phyloP scores from a whole-genome alignment of 2,113 vertebrate genomes.

The Ceuthmochares aereus region DNA sequence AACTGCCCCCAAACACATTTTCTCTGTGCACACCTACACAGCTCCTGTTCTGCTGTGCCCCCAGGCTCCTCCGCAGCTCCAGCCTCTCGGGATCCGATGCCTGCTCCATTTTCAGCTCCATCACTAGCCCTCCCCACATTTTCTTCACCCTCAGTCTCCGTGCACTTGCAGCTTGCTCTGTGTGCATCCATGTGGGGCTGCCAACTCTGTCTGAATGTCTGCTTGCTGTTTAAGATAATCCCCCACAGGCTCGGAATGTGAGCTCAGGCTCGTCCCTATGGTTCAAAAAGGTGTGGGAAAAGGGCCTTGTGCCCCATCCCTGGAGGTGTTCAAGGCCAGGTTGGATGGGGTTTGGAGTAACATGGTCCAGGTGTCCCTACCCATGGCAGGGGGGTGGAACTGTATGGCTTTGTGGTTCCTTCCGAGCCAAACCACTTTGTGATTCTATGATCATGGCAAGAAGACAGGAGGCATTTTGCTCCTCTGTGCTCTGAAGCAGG shows the following conservation, averaged over 20 bases:
- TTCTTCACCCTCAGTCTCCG: too few relatives aligned
- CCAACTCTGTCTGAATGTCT: too few relatives aligned
- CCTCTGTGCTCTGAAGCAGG: background rate
- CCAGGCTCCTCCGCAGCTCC: background rate
- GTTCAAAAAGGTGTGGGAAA: background rate
- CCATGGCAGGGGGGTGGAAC: too few relatives aligned
- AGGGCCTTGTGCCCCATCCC: accelerated
- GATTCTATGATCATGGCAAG: background rate
- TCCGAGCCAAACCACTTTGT: too few relatives aligned
- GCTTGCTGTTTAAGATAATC: accelerated
- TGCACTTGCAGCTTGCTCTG: background rate
- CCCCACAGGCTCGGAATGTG: background rate
- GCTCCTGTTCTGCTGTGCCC: background rate
- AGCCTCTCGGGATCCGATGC: background rate
- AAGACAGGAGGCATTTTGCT: background rate
- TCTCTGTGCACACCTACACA: accelerated
- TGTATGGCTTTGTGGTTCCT: too few relatives aligned
- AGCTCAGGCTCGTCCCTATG: background rate
- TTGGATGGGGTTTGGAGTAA: too few relatives aligned
- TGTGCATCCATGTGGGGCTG: too few relatives aligned
- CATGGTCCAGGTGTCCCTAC: too few relatives aligned
- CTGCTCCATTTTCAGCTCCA: background rate
- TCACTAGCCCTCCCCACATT: background rate
- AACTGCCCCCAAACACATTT: accelerated
- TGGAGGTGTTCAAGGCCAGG: too few relatives aligned